phyloP scores from a whole-genome alignment of 2,113 vertebrate genomes.

The Notothenia rossii region DNA sequence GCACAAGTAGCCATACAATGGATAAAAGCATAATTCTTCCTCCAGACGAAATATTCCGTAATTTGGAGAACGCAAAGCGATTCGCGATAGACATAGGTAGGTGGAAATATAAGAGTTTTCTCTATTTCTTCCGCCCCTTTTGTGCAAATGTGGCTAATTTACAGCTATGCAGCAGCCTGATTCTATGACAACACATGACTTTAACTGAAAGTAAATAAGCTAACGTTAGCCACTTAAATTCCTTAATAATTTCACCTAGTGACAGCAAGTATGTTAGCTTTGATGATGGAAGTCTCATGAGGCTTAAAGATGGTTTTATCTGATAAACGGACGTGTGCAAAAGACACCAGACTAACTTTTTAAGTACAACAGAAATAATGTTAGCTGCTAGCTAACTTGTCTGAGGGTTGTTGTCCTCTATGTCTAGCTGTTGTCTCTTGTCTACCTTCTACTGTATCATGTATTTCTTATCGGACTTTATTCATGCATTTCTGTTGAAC shows the following conservation, averaged over 20 bases:
- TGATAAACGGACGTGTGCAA: neutral
- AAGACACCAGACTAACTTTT: conserved; percentile 34
- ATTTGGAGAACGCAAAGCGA: conserved; percentile 95
- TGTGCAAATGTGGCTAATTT: conserved; percentile 20
- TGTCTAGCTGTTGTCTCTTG: neutral
- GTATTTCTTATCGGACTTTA: neutral
- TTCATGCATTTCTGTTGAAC: conserved; percentile 27
- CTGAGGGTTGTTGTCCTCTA: neutral
- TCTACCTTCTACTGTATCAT: neutral
- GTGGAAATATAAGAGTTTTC: neutral
- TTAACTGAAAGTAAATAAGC: conserved; percentile 39
- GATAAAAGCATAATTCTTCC: conserved; percentile 97
- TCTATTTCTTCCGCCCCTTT: neutral
- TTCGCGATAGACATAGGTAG: conserved; percentile 98
- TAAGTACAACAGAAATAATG: neutral
- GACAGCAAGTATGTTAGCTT: neutral
- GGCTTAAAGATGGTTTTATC: neutral
- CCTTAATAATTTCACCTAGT: neutral
- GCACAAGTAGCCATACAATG: conserved; percentile 83
- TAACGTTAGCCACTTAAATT: neutral
- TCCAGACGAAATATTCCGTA: conserved; percentile 95
- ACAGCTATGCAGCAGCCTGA: conserved; percentile 29
- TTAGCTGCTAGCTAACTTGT: conserved; percentile 46
- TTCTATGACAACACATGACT: conserved; percentile 45
- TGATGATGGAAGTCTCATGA: neutral